These are phyloP conservation scores for Rhodeus uyekii DNA, from an alignment of 2,797 vertebrate genomes.

Conservation along the genomic window DNA sequence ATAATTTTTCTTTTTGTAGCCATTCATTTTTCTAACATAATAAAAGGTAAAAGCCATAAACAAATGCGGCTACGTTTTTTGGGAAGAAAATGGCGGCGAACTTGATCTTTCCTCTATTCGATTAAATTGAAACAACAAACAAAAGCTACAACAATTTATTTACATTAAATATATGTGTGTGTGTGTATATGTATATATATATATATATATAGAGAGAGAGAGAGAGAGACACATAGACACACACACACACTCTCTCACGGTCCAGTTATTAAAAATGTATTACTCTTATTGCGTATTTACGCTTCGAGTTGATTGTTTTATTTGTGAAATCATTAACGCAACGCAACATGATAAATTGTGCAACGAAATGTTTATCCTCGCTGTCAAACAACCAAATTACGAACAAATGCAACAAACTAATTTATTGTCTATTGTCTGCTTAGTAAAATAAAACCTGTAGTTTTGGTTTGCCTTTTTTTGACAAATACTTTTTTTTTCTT, in stretches of 20 bases:
- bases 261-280: background rate
- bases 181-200: too few species aligned
- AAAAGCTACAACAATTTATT: background rate
- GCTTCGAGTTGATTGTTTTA: background rate
- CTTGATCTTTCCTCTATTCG: background rate
- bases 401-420: background rate
- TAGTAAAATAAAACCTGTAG: background rate
- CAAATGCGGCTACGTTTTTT: background rate
- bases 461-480: background rate
- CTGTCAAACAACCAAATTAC: background rate
- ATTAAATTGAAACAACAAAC: background rate
- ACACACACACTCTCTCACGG: too few species aligned
- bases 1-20: fast-evolving
- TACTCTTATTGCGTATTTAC: background rate
- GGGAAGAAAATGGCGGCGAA: background rate
- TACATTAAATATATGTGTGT: too few species aligned
- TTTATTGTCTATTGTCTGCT: too few species aligned
- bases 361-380: background rate
- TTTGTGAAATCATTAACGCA: background rate
- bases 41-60: background rate
- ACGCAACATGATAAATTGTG: background rate
- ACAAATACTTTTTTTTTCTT: too few species aligned
- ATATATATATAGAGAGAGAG: too few species aligned
- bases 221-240: too few species aligned
- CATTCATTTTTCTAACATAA: background rate